These are phyloP conservation scores for Cotesia typhae DNA, from an alignment of 1,140 invertebrate species.

Conservation along the genomic window DNA sequence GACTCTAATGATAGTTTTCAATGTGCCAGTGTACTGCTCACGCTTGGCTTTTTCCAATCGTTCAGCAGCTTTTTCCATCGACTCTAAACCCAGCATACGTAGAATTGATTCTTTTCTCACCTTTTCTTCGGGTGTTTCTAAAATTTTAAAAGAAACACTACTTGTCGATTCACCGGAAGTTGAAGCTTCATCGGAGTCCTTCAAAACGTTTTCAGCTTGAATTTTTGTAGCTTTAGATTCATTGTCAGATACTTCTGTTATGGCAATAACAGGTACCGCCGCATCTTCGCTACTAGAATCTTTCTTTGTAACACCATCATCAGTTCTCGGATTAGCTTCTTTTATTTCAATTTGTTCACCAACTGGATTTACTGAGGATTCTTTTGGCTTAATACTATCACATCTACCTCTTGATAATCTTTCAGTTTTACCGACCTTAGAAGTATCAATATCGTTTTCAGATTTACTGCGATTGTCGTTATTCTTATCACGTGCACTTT, in stretches of 20 bases:
- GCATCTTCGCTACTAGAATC: not conserved
- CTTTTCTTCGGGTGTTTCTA: slow-evolving; percentile 68
- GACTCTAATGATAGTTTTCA: slow-evolving; percentile 83
- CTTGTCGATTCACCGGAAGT: slow-evolving; percentile 63
- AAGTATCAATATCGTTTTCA: slow-evolving; percentile 55
- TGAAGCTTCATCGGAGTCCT: slow-evolving; percentile 65
- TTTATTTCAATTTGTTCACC: slow-evolving; percentile 18
- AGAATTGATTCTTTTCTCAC: slow-evolving; percentile 65
- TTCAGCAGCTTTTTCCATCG: slow-evolving; percentile 59
- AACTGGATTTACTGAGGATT: slow-evolving; percentile 27
- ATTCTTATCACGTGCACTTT: slow-evolving; percentile 37
- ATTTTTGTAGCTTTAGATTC: slow-evolving; percentile 40
- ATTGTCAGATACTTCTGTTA: not conserved
- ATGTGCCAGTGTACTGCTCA: slow-evolving; percentile 74
- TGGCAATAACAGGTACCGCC: too few relatives aligned
- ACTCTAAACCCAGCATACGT: slow-evolving; percentile 60
- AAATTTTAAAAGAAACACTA: slow-evolving; percentile 48
- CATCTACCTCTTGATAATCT: slow-evolving; percentile 37
- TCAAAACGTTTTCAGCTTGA: slow-evolving; percentile 64
- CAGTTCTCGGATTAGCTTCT: too few relatives aligned
- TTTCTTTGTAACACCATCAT: slow-evolving; percentile 34
- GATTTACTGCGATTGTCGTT: slow-evolving; percentile 57
- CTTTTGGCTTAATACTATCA: slow-evolving; percentile 42
- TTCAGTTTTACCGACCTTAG: slow-evolving; percentile 28
- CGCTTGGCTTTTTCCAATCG: slow-evolving; percentile 54